Base-by-base conservation (phyloP, 2,113 vertebrate species). In the Pteruthius melanotis region DNA sequence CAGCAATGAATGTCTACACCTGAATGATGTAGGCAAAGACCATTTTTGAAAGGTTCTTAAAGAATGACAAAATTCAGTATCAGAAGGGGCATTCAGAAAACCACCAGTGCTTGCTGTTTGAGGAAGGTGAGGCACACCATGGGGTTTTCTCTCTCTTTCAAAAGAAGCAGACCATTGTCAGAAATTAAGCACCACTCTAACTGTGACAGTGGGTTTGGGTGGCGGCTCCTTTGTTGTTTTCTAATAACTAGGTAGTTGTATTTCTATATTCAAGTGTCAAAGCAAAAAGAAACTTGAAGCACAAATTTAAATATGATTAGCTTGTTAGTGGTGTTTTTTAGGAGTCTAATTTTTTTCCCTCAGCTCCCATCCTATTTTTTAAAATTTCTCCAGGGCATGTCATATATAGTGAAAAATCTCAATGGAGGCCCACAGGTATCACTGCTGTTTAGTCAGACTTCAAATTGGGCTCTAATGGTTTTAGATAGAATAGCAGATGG, bases 381-480 rank as follows among this genome's bases (percentile, higher is more conserved):
- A 1, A 94, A 94, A 95, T 94, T 71, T 87, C 57, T 81, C 94
- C 68, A 96, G 91, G 85, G 96, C 96, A 91, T 96, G 93, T 96
- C 95, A 96, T 57, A 97, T 79, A 92, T 44, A 94, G 94, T 82
- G 88, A 94, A 97, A 96, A 77, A 70, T 83, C 76, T 96, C 84
- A 88, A 11, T 90, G 71, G 83, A 81, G 82, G 18, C 90, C 82
- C 57, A 74, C 65, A 88, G 95, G 86, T 96, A 94, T 91, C 85
- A 37, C 30, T 83, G 89, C 86, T 94, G 93, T 96, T 95, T 90
- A 95, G 92, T 92, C 93, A 96, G 83, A 76, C 75, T 90, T 94
- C 88, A 92, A 85, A 90, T 92, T 97, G 77, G 83, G 77, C 86
- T 97, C 74, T 95, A 94, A 92, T 94, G 75, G 71, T 65, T 96